Conservation (phyloP, 2,797 vertebrate species). For the Carcharodon carcharias region DNA sequence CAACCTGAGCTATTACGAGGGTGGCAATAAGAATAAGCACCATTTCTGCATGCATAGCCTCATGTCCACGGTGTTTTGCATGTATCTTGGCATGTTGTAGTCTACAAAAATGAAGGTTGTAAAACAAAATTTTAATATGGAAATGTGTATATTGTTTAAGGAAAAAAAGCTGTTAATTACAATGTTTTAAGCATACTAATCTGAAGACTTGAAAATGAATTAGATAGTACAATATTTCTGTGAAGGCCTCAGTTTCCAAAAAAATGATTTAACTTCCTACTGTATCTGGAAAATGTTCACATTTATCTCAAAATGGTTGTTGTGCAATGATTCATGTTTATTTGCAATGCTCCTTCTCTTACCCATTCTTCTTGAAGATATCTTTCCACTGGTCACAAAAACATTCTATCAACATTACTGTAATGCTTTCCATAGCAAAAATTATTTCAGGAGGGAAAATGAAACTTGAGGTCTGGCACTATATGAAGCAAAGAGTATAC, state of each 20-base stretch:
- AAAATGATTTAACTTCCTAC: not conserved
- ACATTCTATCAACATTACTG: not conserved
- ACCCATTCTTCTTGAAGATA: not conserved
- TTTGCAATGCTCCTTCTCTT: not conserved
- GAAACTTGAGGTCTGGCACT: not conserved
- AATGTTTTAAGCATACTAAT: not conserved
- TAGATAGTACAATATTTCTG: not conserved
- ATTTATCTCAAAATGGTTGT: not conserved
- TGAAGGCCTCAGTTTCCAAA: not conserved
- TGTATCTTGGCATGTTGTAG: slow-evolving; percentile 58
- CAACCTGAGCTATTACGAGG: slow-evolving; percentile 56
- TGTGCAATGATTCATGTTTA: not conserved
- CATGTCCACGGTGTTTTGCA: slow-evolving; percentile 53
- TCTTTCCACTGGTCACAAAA: not conserved
- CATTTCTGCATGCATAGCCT: slow-evolving; percentile 62
- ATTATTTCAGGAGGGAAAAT: not conserved
- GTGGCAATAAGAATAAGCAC: slow-evolving; percentile 58
- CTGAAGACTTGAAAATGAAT: not conserved
- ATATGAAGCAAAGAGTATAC: not conserved
- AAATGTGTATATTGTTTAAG: not conserved
- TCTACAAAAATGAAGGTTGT: slow-evolving; percentile 41
- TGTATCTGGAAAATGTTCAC: not conserved
- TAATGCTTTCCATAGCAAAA: not conserved
- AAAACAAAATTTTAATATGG: not conserved
- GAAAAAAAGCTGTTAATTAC: not conserved